Percentiles rank a stretch among this genome's conserved stretches.
These are phyloP conservation scores for Sinocyclocheilus maitianheensis DNA, from an alignment of 2,113 vertebrate species.

Conservation along the genomic window DNA sequence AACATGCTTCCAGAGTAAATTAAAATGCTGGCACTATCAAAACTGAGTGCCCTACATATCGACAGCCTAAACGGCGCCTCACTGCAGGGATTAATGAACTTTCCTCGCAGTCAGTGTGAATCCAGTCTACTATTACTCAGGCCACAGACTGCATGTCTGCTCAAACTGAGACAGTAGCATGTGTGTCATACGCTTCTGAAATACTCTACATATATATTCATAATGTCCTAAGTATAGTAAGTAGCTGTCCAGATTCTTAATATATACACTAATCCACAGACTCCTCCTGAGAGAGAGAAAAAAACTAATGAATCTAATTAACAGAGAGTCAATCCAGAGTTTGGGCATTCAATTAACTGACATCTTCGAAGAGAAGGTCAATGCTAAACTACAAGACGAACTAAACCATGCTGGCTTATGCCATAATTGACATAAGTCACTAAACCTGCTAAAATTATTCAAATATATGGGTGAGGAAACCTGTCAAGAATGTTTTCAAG, in stretches of 20 bases:
- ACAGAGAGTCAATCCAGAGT: slow-evolving; percentile 23
- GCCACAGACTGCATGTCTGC: not conserved
- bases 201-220: not conserved
- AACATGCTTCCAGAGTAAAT: slow-evolving; percentile 21
- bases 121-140: slow-evolving; percentile 31
- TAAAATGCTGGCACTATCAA: slow-evolving; percentile 29
- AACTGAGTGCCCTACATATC: slow-evolving; percentile 32
- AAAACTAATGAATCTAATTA: slow-evolving; percentile 52
- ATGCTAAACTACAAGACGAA: not conserved
- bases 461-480: no score
- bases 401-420: not conserved
- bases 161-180: not conserved
- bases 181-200: not conserved
- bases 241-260: slow-evolving; percentile 9
- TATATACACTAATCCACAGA: slow-evolving; percentile 23
- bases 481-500: no score
- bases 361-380: not conserved
- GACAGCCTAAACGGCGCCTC: slow-evolving; percentile 25
- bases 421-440: not conserved
- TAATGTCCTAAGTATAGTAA: not conserved
- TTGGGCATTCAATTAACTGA: not conserved
- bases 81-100: slow-evolving; percentile 30
- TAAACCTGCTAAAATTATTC: no score
- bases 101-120: not conserved
- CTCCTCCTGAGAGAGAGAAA: slow-evolving; percentile 33